These are phyloP conservation scores for Procavia capensis DNA, from an alignment of 2,113 vertebrate genomes.

Conservation along the genomic window DNA sequence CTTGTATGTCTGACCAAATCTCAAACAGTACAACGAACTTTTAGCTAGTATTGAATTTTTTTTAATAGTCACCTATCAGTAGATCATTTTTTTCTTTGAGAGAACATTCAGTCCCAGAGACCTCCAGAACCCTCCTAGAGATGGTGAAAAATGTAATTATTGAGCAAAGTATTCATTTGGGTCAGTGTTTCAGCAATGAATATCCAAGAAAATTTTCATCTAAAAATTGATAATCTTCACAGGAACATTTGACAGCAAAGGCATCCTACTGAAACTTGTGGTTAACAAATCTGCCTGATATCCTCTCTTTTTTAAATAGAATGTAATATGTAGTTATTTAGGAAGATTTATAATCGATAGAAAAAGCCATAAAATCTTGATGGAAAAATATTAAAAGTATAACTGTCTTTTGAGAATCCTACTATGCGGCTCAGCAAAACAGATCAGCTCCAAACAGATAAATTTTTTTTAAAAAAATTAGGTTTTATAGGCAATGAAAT, in stretches of 20 bases:
- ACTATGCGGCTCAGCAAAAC: neutral
- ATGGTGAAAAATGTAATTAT: neutral
- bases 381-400: slow-evolving; percentile 16
- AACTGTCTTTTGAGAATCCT: slow-evolving; percentile 19
- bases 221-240: neutral
- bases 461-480: too few relatives aligned
- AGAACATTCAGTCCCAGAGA: neutral
- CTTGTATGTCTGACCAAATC: neutral
- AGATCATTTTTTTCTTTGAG: slow-evolving; percentile 7
- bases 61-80: neutral
- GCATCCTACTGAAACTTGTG: neutral
- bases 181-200: neutral
- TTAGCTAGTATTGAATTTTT: slow-evolving; percentile 27
- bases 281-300: neutral
- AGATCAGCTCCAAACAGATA: slow-evolving; percentile 26
- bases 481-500: slow-evolving; percentile 50
- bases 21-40: neutral
- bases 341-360: neutral
- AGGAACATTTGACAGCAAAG: neutral
- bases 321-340: slow-evolving; percentile 3
- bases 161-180: neutral
- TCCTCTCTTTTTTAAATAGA: slow-evolving; percentile 2
- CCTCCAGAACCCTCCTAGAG: neutral
- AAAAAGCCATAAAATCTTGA: slow-evolving; percentile 42
- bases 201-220: neutral